phyloP scores from a whole-genome alignment of 2,888 invertebrate species.

The Torymus auratus region DNA sequence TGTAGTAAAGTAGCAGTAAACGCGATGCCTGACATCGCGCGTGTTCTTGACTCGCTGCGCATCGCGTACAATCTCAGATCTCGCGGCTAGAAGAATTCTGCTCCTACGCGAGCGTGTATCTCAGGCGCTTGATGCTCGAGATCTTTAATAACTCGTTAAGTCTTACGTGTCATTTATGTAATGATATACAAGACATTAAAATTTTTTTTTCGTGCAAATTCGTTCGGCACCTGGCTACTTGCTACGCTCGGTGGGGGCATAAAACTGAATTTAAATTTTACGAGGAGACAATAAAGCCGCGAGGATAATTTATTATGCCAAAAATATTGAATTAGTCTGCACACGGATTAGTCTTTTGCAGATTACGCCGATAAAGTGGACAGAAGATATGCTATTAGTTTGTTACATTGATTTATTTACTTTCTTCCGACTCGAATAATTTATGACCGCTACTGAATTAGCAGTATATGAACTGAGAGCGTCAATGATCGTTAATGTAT shows the following conservation, averaged over 20 bases:
- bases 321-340: slow-evolving; percentile 38
- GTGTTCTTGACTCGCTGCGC: slow-evolving; percentile 37
- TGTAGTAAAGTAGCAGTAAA: slow-evolving; percentile 71
- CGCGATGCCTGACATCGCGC: slow-evolving; percentile 61
- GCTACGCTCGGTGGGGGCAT: slow-evolving; percentile 1
- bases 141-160: slow-evolving; percentile 57
- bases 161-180: slow-evolving; percentile 50
- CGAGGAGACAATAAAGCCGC: slow-evolving; percentile 43
- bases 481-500: not conserved
- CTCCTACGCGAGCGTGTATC: slow-evolving; percentile 5
- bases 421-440: slow-evolving; percentile 10
- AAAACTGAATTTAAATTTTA: slow-evolving; percentile 55
- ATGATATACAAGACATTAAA: slow-evolving; percentile 47
- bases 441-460: not conserved
- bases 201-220: slow-evolving; percentile 21
- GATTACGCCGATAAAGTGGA: slow-evolving; percentile 14
- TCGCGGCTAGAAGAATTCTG: slow-evolving; percentile 52
- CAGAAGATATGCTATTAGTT: slow-evolving; percentile 1
- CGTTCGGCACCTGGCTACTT: slow-evolving; percentile 25
- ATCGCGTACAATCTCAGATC: slow-evolving; percentile 62
- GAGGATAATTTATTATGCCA: slow-evolving; percentile 39
- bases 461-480: not conserved
- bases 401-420: slow-evolving; percentile 16
- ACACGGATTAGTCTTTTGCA: not conserved
- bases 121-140: slow-evolving; percentile 32